Percentiles rank a stretch among this genome's conserved stretches.
Evolutionary conservation across 2,888 invertebrate species (phyloP).

Genomic region (Lasioglossum zephyrum): DNA sequence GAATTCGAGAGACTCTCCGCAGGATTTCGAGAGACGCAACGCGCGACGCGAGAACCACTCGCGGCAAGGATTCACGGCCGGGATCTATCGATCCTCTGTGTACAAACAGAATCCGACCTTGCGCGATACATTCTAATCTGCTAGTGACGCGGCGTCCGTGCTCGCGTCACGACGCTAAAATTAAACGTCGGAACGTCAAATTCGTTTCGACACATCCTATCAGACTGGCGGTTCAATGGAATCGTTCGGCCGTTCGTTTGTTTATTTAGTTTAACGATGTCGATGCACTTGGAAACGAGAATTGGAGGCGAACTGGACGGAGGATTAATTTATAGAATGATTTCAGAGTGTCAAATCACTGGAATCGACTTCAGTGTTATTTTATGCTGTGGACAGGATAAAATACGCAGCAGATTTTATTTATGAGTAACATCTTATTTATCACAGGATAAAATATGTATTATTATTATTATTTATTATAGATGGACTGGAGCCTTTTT

Average conservation of each 20-base stretch:
- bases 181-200: slow-evolving; percentile 29
- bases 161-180: slow-evolving; percentile 33
- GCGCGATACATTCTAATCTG: slow-evolving; percentile 19
- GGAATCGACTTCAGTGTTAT: too few relatives aligned
- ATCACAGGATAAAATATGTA: neutral
- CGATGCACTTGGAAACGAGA: neutral
- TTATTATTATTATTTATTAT: too few relatives aligned
- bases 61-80: neutral
- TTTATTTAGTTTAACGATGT: neutral
- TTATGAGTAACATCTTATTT: neutral
- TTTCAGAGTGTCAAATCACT: too few relatives aligned
- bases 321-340: neutral
- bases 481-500: too few relatives aligned
- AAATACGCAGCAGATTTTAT: neutral
- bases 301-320: neutral
- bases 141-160: slow-evolving; percentile 1
- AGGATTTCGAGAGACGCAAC: neutral
- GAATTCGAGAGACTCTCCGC: neutral
- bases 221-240: neutral
- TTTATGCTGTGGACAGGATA: neutral
- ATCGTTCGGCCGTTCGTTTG: neutral
- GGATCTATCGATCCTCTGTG: slow-evolving; percentile 19
- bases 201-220: neutral
- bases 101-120: slow-evolving; percentile 46
- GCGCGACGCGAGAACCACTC: neutral